These are phyloP conservation scores for Pitangus sulphuratus DNA, from an alignment of 2,797 vertebrate species.

Conservation along the genomic window DNA sequence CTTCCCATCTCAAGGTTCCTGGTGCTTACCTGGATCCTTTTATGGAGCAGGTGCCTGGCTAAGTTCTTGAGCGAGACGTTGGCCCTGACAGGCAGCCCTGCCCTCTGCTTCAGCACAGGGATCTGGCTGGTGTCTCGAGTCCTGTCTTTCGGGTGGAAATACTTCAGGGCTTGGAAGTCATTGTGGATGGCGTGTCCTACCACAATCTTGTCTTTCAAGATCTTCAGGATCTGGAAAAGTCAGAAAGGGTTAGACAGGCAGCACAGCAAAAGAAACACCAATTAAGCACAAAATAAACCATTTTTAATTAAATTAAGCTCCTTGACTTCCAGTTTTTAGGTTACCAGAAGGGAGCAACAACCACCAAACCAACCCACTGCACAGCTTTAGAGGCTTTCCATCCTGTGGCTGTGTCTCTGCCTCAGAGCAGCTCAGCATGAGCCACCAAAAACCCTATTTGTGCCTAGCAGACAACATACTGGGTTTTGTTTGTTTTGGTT, in stretches of 20 bases:
- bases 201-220: conserved; percentile 89
- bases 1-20: background rate
- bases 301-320: background rate
- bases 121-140: conserved; percentile 86
- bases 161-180: conserved; percentile 87
- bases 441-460: background rate
- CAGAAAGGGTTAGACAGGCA: background rate
- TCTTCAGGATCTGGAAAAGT: conserved; percentile 80
- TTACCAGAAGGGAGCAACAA: background rate
- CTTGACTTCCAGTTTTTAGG: background rate
- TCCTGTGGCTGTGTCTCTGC: background rate
- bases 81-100: conserved; percentile 52
- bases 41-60: conserved; percentile 82
- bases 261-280: background rate
- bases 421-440: background rate
- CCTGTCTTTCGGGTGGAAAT: conserved; percentile 81
- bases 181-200: conserved; percentile 91
- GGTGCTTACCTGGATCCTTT: conserved; percentile 87
- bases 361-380: background rate
- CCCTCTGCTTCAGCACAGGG: conserved; percentile 73
- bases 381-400: background rate
- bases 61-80: conserved; percentile 85
- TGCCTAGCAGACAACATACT: background rate
- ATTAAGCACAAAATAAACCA: background rate
- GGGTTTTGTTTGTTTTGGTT: no score